These are phyloP conservation scores for Tenthredo mesomela DNA, from an alignment of 2,888 invertebrate species.

Conservation along the genomic window DNA sequence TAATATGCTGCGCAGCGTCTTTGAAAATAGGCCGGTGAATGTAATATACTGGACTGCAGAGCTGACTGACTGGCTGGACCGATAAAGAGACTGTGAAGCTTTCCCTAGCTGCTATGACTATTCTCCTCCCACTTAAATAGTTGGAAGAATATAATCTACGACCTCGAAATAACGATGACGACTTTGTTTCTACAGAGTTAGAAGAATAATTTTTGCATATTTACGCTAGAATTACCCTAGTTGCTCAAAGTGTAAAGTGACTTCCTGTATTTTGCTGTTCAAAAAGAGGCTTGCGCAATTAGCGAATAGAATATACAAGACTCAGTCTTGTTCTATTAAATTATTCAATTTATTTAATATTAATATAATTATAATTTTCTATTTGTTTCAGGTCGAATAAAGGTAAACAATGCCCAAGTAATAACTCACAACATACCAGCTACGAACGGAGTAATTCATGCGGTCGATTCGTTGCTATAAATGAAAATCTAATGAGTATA, in stretches of 20 bases:
- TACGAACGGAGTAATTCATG: conserved; percentile 93
- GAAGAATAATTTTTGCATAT: neutral
- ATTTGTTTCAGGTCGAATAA: conserved; percentile 86
- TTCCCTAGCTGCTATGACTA: conserved; percentile 8
- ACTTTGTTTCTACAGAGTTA: neutral
- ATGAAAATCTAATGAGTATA: conserved; percentile 59
- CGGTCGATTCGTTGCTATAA: conserved; percentile 86
- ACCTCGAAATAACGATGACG: neutral
- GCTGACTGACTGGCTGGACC: neutral
- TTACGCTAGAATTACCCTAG: neutral
- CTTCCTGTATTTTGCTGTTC: neutral
- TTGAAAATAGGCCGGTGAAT: conserved; percentile 59
- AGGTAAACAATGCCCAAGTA: conserved; percentile 90
- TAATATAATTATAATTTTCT: conserved; percentile 49
- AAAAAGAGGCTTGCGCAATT: neutral
- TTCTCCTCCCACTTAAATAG: neutral
- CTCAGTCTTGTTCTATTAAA: neutral
- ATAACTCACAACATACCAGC: conserved; percentile 92
- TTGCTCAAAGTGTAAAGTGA: conserved; percentile 24
- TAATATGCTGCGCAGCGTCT: no score
- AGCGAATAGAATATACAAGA: neutral
- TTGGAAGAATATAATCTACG: neutral
- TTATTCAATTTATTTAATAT: conserved; percentile 1
- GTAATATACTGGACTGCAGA: neutral
- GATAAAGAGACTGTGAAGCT: conserved; percentile 27